Evolutionary conservation across 2,113 vertebrate genomes (phyloP), one percentile per base, ranked within the genome.

Genomic region (Oryzias melastigma): DNA sequence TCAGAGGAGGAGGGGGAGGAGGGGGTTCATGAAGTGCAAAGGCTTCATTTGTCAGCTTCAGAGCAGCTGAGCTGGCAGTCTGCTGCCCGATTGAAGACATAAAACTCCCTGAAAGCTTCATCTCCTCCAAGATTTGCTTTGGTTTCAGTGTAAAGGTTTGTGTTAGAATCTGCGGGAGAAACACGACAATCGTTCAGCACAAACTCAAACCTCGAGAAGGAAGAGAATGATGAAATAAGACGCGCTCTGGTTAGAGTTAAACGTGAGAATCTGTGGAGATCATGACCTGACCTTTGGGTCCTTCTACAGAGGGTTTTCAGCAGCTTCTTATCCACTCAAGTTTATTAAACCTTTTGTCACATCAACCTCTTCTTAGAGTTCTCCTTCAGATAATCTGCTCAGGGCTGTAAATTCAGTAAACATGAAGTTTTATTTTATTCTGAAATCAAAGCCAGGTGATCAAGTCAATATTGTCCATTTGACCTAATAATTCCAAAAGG

Each of bases 21-120:
- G 64, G 67, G 45, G 74, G 14, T 83, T 80, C 63, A 80, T 77
- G 67, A 69, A 65, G 10, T 59, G 43, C 52, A 2, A 57, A 57
- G 51, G 58, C 58, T 44, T 74, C 43, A 46, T 71, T 62, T 58
- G 51, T 65, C 56, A 74, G 69, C 52, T 66, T 66, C 46, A 1
- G 68, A 58, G 63, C 13, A 12, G 16, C 44, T 49, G 35, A 7
- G 45, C 1, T 19, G 14, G 19, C 54, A 17, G 4, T 27, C 59
- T 4, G 18, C 55, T 24, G 53, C 20, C 17, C 0, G 19, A 53
- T 62, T 41, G 29, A 10, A 24, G 1, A 14, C 12, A 43, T 3
- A 22, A 0, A 17, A 15, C 22, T 59, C 14, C 17, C 35, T 8
- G 10, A 40, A 14, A 27, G 40, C 2, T 35, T 35, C 35, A 35